These are phyloP conservation scores for Anthophora plumipes DNA, from an alignment of 2,888 invertebrate species.

Conservation along the genomic window DNA sequence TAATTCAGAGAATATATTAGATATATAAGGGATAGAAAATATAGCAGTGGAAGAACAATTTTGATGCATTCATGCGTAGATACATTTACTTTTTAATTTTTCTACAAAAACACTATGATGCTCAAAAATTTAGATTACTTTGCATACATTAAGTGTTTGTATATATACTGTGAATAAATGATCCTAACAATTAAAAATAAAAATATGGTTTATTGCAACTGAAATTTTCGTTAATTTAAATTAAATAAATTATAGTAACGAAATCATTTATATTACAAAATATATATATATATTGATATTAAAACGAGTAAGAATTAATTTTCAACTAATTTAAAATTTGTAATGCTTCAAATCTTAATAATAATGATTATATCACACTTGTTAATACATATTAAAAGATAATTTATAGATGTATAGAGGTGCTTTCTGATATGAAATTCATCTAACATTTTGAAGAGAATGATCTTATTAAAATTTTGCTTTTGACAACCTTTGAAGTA, in stretches of 20 bases:
- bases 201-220: not conserved
- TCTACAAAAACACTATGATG: slow-evolving; percentile 33
- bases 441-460: not conserved
- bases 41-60: slow-evolving; percentile 69
- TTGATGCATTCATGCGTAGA: slow-evolving; percentile 67
- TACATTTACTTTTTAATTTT: slow-evolving; percentile 45
- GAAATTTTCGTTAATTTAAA: slow-evolving; percentile 3
- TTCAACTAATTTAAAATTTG: not conserved
- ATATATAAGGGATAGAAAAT: slow-evolving; percentile 67
- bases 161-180: not conserved
- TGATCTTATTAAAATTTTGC: slow-evolving; percentile 64
- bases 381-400: not conserved
- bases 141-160: slow-evolving; percentile 1
- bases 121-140: slow-evolving; percentile 23
- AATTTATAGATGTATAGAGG: slow-evolving; percentile 34
- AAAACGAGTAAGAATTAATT: not conserved
- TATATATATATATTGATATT: too few relatives aligned
- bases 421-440: slow-evolving; percentile 53
- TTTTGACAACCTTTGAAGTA: slow-evolving; percentile 6
- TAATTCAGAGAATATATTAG: slow-evolving; percentile 78
- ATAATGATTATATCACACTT: not conserved
- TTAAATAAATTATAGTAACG: not conserved
- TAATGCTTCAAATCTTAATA: slow-evolving; percentile 1
- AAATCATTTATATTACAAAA: not conserved
- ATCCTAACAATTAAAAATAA: not conserved